A percentile compares a stretch with the other conserved stretches of the same genome.
These are phyloP conservation scores for Tricholauxania praeusta DNA, from an alignment of 2,888 invertebrate genomes.

Conservation along the genomic window DNA sequence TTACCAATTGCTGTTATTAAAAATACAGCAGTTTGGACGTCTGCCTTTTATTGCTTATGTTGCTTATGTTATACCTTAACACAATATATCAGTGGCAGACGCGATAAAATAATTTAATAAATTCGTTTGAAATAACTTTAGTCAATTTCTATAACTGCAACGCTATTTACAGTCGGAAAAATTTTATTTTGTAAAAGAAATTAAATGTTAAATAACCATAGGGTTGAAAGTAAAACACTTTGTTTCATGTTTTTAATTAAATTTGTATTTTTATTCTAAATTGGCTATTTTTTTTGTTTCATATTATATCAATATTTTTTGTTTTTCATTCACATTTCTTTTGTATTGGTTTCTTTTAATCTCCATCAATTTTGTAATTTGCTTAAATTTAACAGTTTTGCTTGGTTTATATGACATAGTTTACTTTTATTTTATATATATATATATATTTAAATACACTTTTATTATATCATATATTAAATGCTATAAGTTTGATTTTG, in stretches of 20 bases:
- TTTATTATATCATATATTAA: constrained; percentile 6
- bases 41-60: too few relatives aligned
- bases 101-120: too few relatives aligned
- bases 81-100: too few relatives aligned
- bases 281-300: constrained; percentile 29
- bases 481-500: constrained; percentile 27
- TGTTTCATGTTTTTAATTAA: constrained; percentile 27
- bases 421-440: neutral
- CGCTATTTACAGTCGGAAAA: too few relatives aligned
- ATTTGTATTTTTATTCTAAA: constrained; percentile 35
- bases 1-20: too few relatives aligned
- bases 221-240: neutral
- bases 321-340: constrained; percentile 31
- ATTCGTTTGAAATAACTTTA: too few relatives aligned
- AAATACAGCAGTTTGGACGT: too few relatives aligned
- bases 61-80: too few relatives aligned
- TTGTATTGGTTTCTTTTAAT: constrained; percentile 50
- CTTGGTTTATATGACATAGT: neutral
- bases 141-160: too few relatives aligned
- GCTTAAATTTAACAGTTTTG: constrained; percentile 32
- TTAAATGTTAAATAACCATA: too few relatives aligned
- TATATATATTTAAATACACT: neutral
- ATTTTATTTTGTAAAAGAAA: too few relatives aligned
- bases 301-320: neutral
- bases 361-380: constrained; percentile 48